Evolutionary conservation across 2,888 invertebrate species (phyloP).

Genomic region (Trichogramma evanescens): DNA sequence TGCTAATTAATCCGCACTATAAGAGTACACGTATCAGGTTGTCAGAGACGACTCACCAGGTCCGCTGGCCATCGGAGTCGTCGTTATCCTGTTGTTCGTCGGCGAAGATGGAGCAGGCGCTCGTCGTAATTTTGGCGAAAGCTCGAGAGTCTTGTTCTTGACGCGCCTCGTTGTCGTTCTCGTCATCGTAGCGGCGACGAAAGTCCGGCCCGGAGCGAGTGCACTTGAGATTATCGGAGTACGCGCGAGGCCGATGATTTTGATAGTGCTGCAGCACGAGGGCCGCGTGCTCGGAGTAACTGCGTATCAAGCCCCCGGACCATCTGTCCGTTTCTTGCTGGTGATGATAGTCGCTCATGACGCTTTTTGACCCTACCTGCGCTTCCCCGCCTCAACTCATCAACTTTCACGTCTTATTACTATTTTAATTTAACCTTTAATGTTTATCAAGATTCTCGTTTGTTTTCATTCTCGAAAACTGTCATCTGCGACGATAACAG

Average conservation of each 20-base stretch:
- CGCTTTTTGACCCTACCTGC: background rate
- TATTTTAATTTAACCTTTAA: too few relatives aligned
- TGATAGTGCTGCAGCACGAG: constrained; percentile 14
- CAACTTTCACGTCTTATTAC: too few relatives aligned
- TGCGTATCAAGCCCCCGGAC: constrained; percentile 12
- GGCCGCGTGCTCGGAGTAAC: constrained; percentile 17
- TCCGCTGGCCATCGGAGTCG: background rate
- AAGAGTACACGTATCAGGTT: too few relatives aligned
- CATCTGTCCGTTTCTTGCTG: background rate
- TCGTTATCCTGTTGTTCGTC: background rate
- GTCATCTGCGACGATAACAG: too few relatives aligned
- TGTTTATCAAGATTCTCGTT: too few relatives aligned
- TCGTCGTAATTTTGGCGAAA: too few relatives aligned
- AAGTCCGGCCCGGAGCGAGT: constrained; percentile 7
- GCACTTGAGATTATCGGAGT: background rate
- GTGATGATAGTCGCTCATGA: constrained; percentile 1
- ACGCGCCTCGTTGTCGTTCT: background rate
- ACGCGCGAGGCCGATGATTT: background rate
- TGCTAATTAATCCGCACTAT: too few relatives aligned
- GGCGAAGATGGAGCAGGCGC: background rate
- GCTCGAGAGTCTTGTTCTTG: too few relatives aligned
- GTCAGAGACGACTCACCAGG: background rate
- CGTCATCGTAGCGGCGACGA: background rate
- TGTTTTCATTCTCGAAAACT: too few relatives aligned
- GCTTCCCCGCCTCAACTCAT: background rate